Conservation (phyloP, 2,888 invertebrate genomes). For the Diaphora mendica region DNA sequence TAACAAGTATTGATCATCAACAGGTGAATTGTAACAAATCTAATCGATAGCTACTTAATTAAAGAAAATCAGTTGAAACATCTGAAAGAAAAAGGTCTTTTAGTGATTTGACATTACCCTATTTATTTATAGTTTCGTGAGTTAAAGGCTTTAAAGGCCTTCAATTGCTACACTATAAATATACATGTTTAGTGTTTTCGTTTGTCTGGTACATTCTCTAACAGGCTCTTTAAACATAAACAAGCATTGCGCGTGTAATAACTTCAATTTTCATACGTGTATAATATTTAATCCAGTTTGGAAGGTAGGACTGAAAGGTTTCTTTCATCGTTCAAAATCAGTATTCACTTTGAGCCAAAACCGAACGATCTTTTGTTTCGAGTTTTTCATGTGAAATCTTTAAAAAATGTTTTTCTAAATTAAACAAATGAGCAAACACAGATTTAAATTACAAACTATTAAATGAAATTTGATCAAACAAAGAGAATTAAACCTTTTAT, state of each 20-base stretch:
- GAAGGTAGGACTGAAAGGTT: neutral
- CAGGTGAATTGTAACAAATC: too few relatives aligned
- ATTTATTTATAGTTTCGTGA: neutral
- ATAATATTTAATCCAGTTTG: neutral
- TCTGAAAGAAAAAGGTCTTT: too few relatives aligned
- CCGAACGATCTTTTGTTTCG: neutral
- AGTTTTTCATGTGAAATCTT: neutral
- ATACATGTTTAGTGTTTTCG: neutral
- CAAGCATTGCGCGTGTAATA: neutral
- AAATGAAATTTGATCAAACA: neutral
- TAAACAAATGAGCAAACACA: too few relatives aligned
- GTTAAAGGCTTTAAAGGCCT: neutral
- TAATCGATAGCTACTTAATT: too few relatives aligned
- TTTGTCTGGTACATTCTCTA: neutral
- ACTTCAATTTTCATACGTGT: neutral
- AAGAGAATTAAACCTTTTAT: conserved; percentile 8
- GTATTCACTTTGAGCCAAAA: neutral
- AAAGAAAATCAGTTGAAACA: too few relatives aligned
- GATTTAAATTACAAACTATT: too few relatives aligned
- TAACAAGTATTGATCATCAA: too few relatives aligned
- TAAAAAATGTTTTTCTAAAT: neutral
- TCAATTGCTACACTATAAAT: neutral
- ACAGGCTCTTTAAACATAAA: neutral
- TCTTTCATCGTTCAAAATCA: neutral
- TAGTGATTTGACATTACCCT: too few relatives aligned